phyloP scores from a whole-genome alignment of 1,140 invertebrate genomes.

The Pseudoatta argentina region DNA sequence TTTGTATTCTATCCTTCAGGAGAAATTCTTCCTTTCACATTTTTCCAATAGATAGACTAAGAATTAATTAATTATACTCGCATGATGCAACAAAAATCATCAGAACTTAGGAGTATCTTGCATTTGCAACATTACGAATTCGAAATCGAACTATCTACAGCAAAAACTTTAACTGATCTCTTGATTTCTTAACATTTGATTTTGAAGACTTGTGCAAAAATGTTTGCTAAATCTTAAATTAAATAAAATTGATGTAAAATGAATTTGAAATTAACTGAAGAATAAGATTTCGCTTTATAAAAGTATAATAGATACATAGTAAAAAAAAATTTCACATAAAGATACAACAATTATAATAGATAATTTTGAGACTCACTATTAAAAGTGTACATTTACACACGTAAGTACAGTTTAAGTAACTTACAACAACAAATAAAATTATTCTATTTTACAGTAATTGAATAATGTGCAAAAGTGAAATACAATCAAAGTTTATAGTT shows the following conservation, averaged over 20 bases:
- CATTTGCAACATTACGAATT: neutral
- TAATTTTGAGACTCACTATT: too few relatives aligned
- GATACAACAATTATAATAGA: too few relatives aligned
- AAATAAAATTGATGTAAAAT: neutral
- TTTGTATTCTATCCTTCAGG: neutral
- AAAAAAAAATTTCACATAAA: too few relatives aligned
- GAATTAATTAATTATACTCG: constrained; percentile 7
- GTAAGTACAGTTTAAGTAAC: too few relatives aligned
- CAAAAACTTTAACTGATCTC: too few relatives aligned
- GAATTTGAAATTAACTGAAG: neutral
- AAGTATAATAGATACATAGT: too few relatives aligned
- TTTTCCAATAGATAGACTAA: neutral
- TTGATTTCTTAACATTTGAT: neutral
- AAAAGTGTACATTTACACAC: too few relatives aligned
- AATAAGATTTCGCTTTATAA: neutral
- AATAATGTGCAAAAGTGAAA: too few relatives aligned
- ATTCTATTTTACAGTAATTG: too few relatives aligned
- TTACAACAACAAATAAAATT: too few relatives aligned
- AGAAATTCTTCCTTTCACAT: neutral
- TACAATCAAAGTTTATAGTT: too few relatives aligned
- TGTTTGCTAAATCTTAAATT: neutral
- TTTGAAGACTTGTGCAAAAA: neutral
- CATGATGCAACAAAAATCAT: neutral
- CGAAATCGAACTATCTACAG: neutral
- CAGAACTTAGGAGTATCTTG: neutral